Evolutionary conservation across 1,140 invertebrate species (phyloP), one percentile per base, ranked within the genome.

Genomic region (Pteromalus puparum): DNA sequence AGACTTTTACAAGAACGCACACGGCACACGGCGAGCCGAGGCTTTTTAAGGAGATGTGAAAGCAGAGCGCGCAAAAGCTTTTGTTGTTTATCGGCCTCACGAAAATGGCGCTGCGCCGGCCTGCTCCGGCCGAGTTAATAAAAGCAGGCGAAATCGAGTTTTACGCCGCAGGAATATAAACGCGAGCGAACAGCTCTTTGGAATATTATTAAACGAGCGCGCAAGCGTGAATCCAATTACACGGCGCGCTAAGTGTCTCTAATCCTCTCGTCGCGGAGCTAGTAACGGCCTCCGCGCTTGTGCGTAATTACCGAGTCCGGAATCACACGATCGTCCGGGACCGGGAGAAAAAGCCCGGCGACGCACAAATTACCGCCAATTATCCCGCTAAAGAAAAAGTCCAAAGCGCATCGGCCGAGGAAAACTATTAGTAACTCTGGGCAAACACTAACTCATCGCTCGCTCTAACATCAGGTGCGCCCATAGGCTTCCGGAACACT

Each of bases 61-160:
- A 81, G 80, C 80, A 38, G n/a, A 26, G 42, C 9, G 24, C 82
- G 87, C 84, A 86, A 87, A 81, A 87, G 70, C 74, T 82, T 80
- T 68, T 75, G 85, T 81, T 70, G 46, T 53, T 53, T 53, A 77
- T 82, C 72, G 76, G 12, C 6, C 18, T 61, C 6, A 7, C 46
- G 18, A 7, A 61, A 21, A 61, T 61, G 15, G 53, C 5, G 48
- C 48, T 15, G 15, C 13, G 15, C 15, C 10, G 2, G 30, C 48
- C 30, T 34, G 46, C 18, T 6, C 0, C 30, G 30, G 30, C 65
- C 61, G 28, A 78, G n/a, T 48, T 65, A n/a, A 48, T 34, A 28
- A 78, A 78, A 78, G 48, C 30, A 48, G n/a, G 38, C 38, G 38
- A 42, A 42, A 28, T 15, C 48, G 74, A 76, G 24, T 76, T 53